Conservation (phyloP, 2,113 vertebrate species). For the Peucedramus taeniatus region DNA sequence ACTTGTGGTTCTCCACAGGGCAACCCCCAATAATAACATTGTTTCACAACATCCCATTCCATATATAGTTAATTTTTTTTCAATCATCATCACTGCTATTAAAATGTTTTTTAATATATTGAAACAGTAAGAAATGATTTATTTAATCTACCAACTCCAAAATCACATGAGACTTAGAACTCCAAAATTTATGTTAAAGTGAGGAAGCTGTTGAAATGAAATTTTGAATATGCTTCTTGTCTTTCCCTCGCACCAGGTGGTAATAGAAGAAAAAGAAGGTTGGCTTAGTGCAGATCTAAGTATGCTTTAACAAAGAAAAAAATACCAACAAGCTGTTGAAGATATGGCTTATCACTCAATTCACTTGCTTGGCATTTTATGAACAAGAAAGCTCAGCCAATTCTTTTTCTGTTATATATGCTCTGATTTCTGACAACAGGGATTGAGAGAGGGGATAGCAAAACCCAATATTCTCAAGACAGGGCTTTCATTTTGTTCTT, state of each 20-base stretch:
- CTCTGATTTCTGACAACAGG: neutral
- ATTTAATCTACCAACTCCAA: neutral
- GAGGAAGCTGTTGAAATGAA: neutral
- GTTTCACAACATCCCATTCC: neutral
- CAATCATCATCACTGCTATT: neutral
- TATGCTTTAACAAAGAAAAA: neutral
- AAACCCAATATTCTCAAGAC: neutral
- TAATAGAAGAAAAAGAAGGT: neutral
- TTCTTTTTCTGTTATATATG: neutral
- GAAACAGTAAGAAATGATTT: neutral
- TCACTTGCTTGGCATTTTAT: neutral
- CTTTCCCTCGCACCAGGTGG: fast-evolving
- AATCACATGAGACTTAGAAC: neutral
- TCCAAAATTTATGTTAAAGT: neutral
- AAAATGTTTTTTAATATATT: neutral
- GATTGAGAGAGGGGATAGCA: neutral
- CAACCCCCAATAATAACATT: neutral
- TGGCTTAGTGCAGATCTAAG: neutral
- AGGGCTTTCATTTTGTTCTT: neutral
- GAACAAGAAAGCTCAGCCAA: neutral
- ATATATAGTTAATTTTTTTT: neutral
- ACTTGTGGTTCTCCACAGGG: neutral
- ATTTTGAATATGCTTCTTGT: neutral
- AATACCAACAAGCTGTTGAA: neutral
- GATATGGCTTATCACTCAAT: neutral